Base-by-base conservation (phyloP, 2,888 invertebrate genomes). In the Pseudoips prasinana region DNA sequence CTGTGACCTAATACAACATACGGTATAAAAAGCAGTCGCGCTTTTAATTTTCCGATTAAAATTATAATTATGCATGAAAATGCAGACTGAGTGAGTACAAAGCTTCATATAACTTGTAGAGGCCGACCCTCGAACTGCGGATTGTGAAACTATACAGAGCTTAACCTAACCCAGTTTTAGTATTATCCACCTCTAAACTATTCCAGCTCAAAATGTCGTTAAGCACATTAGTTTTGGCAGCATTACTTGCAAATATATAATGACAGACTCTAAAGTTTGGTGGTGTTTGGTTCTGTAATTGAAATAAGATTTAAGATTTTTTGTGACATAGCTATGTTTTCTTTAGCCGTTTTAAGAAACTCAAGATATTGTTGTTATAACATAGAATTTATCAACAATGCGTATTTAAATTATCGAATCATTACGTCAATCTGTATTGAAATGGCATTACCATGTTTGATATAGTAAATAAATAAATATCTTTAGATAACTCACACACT, bases 51-150 rank as follows among this genome's bases (percentile, higher is more conserved):
- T 36, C 27, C 35, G 30, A 47, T 56, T 50, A 50, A 55, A 56
- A 39, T 37, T 48, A 46, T 39, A 48, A 53, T 51, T 52, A 53
- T 55, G 47, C 56, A 52, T 59, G 46, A 56, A 60, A 68, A 59
- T 60, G 62, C 61, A 61, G 45, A 38, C 44, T 26, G 39, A 57
- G 44, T 25, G 40, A 57, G 54, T 58, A 54, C 53, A 53, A 39
- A 41, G 57, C 58, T 63, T 72, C 64, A 73, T 67, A 72, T 62
- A 73, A 72, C 54, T 74, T 65, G 53, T 47, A 54, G 52, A 63
- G 62, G 51, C 54, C 59, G 55, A 74, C 73, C 73, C 70, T 72
- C 69, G 68, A 69, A 65, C 65, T 64, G 39, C 48, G 43, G 39
- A 64, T 14, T 14, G 53, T 46, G 46, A 52, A 61, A 53, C 58